These are phyloP conservation scores for Fratercula arctica DNA, from an alignment of 2,797 vertebrate species.

Conservation along the genomic window DNA sequence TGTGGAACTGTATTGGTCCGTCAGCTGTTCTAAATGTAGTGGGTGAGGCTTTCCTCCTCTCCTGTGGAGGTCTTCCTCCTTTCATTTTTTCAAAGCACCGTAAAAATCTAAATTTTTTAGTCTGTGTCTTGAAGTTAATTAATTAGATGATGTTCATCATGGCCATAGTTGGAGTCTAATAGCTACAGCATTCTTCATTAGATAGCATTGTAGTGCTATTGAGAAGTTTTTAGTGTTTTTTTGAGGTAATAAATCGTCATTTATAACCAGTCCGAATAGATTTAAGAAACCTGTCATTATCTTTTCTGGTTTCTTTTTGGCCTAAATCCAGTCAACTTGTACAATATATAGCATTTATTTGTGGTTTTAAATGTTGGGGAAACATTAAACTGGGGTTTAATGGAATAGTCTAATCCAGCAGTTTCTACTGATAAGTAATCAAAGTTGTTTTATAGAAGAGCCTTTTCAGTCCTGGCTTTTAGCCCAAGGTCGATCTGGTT, in stretches of 20 bases:
- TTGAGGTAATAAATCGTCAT: not conserved
- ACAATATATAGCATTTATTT: not conserved
- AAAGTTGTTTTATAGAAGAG: constrained; percentile 10
- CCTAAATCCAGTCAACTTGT: not conserved
- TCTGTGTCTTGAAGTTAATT: not conserved
- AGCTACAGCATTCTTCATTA: not conserved
- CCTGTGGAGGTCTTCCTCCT: not conserved
- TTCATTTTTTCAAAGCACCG: not conserved
- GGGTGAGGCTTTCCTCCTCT: not conserved
- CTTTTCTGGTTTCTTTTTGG: not conserved
- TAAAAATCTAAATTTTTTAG: not conserved
- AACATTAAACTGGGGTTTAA: not conserved
- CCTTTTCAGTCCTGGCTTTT: constrained; percentile 24
- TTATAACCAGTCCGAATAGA: not conserved
- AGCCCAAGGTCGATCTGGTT: not conserved
- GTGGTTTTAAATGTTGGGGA: constrained; percentile 17
- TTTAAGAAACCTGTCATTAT: constrained; percentile 2
- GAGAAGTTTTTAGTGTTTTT: not conserved
- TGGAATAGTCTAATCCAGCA: constrained; percentile 2
- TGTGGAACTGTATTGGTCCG: not conserved
- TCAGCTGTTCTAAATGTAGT: not conserved
- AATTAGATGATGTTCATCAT: not conserved
- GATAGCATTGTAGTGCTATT: not conserved
- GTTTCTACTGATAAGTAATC: constrained; percentile 32
- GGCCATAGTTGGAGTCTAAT: not conserved